These are phyloP conservation scores for Formicarius rufipectus DNA, from an alignment of 2,113 vertebrate genomes.

Conservation along the genomic window DNA sequence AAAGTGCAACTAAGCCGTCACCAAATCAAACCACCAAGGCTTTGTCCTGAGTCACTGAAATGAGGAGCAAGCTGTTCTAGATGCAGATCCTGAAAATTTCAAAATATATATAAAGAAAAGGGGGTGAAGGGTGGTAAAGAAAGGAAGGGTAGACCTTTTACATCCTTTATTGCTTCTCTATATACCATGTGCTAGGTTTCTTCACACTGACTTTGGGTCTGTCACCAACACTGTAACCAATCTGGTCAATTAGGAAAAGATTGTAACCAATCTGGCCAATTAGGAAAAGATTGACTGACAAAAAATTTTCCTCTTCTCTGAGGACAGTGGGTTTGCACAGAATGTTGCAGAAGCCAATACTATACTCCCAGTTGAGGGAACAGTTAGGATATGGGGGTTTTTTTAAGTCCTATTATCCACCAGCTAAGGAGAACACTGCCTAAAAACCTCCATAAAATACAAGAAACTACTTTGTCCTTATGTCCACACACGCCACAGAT, in stretches of 20 bases:
- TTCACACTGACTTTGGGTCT: neutral
- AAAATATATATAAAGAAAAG: neutral
- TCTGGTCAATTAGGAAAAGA: neutral
- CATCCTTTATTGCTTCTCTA: neutral
- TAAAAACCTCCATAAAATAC: neutral
- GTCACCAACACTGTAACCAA: neutral
- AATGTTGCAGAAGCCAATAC: neutral
- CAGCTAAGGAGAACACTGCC: neutral
- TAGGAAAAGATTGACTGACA: neutral
- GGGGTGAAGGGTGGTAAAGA: rapidly evolving
- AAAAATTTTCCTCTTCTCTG: neutral
- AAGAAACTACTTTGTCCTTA: neutral
- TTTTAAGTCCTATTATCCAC: neutral
- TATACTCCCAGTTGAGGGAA: neutral
- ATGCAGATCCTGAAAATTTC: neutral
- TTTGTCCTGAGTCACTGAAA: neutral
- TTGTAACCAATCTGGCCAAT: neutral
- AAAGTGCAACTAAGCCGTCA: neutral
- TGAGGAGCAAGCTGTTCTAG: neutral
- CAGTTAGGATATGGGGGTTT: neutral
- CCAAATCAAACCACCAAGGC: neutral
- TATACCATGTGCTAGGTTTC: neutral
- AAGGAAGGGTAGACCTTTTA: neutral
- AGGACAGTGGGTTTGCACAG: neutral
- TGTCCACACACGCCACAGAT: neutral